These are phyloP conservation scores for Holacanthella duospinosa DNA, from an alignment of 2,888 invertebrate species.

Conservation along the genomic window DNA sequence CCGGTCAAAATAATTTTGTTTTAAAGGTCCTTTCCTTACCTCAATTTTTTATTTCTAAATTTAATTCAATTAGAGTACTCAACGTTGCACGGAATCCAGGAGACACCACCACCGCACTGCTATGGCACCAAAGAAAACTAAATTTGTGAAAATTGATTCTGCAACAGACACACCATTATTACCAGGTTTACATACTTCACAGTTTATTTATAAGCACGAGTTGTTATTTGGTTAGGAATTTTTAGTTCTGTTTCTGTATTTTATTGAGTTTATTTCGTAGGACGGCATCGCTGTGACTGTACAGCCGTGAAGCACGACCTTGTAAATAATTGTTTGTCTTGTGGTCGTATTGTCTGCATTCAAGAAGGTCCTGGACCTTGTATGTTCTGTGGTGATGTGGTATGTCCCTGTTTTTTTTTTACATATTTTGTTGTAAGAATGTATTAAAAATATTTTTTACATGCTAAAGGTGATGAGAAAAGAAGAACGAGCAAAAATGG, in stretches of 20 bases:
- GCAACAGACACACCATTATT: constrained; percentile 50
- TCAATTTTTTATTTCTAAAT: too few species aligned
- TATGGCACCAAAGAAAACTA: constrained; percentile 45
- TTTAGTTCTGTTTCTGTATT: background rate
- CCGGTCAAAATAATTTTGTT: too few species aligned
- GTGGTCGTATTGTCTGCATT: constrained; percentile 83
- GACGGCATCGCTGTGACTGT: constrained; percentile 80
- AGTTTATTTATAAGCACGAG: background rate
- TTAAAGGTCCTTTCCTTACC: too few species aligned
- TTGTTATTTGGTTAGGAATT: background rate
- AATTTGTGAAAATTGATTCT: constrained; percentile 62
- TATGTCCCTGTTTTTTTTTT: constrained; percentile 43
- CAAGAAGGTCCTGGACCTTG: constrained; percentile 95
- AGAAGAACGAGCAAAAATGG: constrained; percentile 46
- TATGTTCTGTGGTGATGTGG: constrained; percentile 76
- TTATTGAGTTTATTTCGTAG: constrained; percentile 43
- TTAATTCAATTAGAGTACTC: too few species aligned
- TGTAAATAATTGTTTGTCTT: constrained; percentile 83
- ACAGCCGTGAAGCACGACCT: constrained; percentile 81
- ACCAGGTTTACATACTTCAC: too few species aligned
- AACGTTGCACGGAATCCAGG: too few species aligned
- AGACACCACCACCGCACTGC: too few species aligned
- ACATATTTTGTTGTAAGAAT: too few species aligned
- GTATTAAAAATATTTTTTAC: background rate
- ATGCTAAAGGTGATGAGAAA: constrained; percentile 26